These are phyloP conservation scores for Cyprinodon tularosa DNA, from an alignment of 2,113 vertebrate species.

Conservation along the genomic window DNA sequence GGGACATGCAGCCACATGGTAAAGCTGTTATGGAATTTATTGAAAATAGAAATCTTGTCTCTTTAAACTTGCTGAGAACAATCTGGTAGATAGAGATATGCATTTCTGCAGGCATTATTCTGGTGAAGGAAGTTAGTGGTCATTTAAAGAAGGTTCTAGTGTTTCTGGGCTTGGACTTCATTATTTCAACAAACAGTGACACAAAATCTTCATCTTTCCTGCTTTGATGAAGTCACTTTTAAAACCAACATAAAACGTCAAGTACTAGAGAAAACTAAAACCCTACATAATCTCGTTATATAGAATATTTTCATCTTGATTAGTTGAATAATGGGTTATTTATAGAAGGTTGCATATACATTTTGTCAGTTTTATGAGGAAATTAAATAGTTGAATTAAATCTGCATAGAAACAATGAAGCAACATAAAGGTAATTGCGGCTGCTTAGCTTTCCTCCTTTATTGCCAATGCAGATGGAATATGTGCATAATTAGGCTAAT, in stretches of 20 bases:
- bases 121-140: background rate
- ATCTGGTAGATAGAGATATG: background rate
- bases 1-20: background rate
- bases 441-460: slow-evolving; percentile 9
- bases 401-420: background rate
- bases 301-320: background rate
- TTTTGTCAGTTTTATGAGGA: background rate
- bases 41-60: no score
- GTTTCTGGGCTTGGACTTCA: background rate
- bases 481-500: slow-evolving; percentile 4
- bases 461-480: background rate
- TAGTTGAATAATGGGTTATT: background rate
- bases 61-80: background rate
- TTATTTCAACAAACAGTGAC: background rate
- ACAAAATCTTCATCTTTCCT: background rate
- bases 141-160: background rate
- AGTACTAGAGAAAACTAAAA: background rate
- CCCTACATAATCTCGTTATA: background rate
- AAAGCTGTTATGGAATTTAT: background rate
- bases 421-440: background rate
- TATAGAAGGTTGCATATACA: background rate
- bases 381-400: background rate
- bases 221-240: background rate
- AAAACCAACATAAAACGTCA: background rate
- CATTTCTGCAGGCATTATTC: background rate